Base-by-base conservation (phyloP, 2,113 vertebrate genomes). In the Platysteira castanea region DNA sequence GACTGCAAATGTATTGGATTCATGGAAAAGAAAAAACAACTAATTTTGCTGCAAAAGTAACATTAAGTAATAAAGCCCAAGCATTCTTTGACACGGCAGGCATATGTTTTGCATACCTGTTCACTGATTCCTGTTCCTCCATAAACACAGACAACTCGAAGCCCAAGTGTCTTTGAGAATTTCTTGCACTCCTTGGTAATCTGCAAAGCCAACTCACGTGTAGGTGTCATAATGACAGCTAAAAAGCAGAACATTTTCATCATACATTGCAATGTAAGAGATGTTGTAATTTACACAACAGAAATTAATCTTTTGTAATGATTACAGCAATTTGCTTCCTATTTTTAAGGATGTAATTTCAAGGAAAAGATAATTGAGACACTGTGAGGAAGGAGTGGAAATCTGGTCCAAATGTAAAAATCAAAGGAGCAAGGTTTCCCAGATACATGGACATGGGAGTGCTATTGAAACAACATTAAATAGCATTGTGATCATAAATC, bases 111-210 rank as follows among this genome's bases (percentile, higher is more conserved):
- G 28, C 4, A 2, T 97, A 99, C 99, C 99, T 99, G 99, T 83
- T 99, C 99, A 80, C 99, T 99, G 98, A 99, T 99, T 82, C 99
- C 99, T 15, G 99, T 99, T 96, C 99, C 99, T 95, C 99, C 99
- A 84, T 99, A 99, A 76, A 99, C 99, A 98, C 99, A 99, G 76
- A 99, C 99, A 97, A 99, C 99, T 88, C 99, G 96, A 93, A 99
- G 98, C 1, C 98, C 98, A 96, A 99, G 98, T 0, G 98, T 97
- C 97, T 99, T 99, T 11, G 99, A 99, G 98, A 99, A 99, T 95
- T 99, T 99, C 98, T 99, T 99, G 53, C 99, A 99, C 96, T 99
- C 99, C 97, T 99, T 99, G 89, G 99, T 99, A 95, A 99, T 99
- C 89, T 99, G 99, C 96, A 99, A 98, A 71, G 99, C 99, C 96